Conservation (phyloP, 2,888 invertebrate species). For the Theristus sp. region DNA sequence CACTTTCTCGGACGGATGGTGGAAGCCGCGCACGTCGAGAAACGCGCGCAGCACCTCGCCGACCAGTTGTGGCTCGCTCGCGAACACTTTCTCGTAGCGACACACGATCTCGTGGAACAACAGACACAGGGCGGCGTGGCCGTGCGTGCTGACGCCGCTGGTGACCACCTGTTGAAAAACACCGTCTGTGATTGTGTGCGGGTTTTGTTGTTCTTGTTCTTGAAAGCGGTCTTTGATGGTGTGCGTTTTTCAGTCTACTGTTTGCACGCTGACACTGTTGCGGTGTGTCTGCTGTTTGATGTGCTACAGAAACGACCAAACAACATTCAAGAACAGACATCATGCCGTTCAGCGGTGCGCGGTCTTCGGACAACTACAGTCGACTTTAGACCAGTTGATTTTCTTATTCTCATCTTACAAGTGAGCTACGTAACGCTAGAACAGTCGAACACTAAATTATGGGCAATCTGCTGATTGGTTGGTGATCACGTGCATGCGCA, state of each 20-base stretch:
- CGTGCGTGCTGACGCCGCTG: constrained; percentile 34
- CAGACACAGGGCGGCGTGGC: constrained; percentile 35
- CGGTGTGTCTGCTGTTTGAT: not conserved
- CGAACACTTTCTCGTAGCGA: constrained; percentile 41
- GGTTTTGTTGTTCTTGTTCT: too few relatives aligned
- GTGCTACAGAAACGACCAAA: not conserved
- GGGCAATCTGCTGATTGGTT: too few relatives aligned
- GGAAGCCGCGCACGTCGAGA: constrained; percentile 38
- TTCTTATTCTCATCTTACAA: too few relatives aligned
- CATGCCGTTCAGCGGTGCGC: too few relatives aligned
- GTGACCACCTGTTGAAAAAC: constrained; percentile 28
- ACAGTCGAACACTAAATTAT: too few relatives aligned
- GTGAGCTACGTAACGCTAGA: too few relatives aligned
- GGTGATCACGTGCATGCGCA: too few relatives aligned
- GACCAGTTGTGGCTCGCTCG: constrained; percentile 34
- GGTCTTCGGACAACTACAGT: too few relatives aligned
- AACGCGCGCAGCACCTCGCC: constrained; percentile 35
- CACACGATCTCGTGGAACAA: constrained; percentile 38
- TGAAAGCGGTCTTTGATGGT: not conserved
- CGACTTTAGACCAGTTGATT: too few relatives aligned
- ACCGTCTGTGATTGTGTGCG: not conserved
- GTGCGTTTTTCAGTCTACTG: not conserved
- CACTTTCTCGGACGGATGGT: constrained; percentile 34
- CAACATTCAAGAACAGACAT: not conserved
- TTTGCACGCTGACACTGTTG: too few relatives aligned